These are phyloP conservation scores for Copidosoma floridanum DNA, from an alignment of 1,140 invertebrate species.

Conservation along the genomic window DNA sequence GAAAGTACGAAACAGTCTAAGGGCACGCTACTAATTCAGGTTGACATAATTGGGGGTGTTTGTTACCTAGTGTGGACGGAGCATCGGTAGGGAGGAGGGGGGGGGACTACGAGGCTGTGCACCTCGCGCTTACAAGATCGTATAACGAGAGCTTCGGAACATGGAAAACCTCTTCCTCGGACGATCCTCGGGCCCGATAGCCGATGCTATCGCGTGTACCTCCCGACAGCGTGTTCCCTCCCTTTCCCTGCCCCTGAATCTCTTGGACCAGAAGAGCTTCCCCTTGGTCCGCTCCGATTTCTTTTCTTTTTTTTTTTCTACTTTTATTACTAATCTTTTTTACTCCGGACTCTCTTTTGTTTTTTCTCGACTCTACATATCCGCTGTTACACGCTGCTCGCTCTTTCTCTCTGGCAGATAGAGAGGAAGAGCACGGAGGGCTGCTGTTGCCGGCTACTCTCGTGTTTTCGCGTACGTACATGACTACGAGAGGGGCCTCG, in stretches of 20 bases:
- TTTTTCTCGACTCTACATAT: not conserved
- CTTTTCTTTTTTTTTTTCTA: not conserved
- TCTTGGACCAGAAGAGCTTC: constrained; percentile 5
- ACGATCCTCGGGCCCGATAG: constrained; percentile 48
- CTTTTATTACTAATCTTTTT: not conserved
- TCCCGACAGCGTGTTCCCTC: constrained; percentile 31
- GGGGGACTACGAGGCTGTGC: not conserved
- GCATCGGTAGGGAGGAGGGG: not conserved
- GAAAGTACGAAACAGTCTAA: constrained; percentile 13
- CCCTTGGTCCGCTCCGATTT: not conserved
- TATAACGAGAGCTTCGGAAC: constrained; percentile 55
- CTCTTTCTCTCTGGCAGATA: constrained; percentile 9
- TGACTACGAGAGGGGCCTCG: not conserved
- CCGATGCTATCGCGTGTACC: constrained; percentile 54
- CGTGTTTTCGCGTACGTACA: not conserved
- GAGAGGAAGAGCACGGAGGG: not conserved
- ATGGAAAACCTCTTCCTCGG: constrained; percentile 56
- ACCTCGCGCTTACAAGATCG: constrained; percentile 49
- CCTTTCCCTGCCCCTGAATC: not conserved
- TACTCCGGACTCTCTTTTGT: not conserved
- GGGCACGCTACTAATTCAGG: constrained; percentile 50
- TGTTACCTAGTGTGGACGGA: constrained; percentile 47
- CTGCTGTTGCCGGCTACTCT: not conserved
- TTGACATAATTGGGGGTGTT: constrained; percentile 56
- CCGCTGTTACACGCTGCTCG: not conserved